These are phyloP conservation scores for Murina feae DNA, from an alignment of 2,113 vertebrate species.

Conservation along the genomic window DNA sequence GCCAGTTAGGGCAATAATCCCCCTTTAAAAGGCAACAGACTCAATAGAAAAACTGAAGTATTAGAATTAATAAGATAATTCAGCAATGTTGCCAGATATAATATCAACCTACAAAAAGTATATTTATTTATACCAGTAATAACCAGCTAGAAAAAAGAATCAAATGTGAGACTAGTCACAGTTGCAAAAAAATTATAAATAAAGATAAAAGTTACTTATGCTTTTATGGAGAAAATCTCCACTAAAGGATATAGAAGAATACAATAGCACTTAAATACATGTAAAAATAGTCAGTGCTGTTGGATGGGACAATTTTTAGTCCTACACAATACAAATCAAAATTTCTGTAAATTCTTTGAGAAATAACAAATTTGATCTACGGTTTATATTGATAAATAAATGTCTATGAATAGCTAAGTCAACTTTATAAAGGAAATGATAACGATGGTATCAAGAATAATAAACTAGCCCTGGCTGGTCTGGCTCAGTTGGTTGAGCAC, in stretches of 20 bases:
- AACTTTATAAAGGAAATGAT: not conserved
- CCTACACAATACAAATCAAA: not conserved
- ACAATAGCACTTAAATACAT: not conserved
- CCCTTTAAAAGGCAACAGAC: not conserved
- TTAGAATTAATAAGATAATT: slow-evolving; percentile 4
- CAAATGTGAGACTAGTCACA: not conserved
- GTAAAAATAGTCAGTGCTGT: not conserved
- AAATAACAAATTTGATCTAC: not conserved
- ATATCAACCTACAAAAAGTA: not conserved
- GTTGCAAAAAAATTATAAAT: not conserved
- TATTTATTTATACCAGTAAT: not conserved
- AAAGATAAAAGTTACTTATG: not conserved
- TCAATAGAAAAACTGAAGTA: not conserved
- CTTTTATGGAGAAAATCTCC: not conserved
- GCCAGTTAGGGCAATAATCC: too few relatives aligned
- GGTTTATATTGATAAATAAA: not conserved
- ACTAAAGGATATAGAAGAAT: not conserved
- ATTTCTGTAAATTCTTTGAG: not conserved
- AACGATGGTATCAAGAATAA: not conserved
- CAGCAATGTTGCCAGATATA: not conserved
- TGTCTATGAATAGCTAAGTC: not conserved
- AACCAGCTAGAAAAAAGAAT: not conserved
- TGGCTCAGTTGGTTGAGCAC: too few relatives aligned
- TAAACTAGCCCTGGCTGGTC: not conserved
- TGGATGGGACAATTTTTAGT: not conserved